Base-by-base conservation (phyloP, 2,888 invertebrate genomes). In the Liopterus haemorrhoidalis region DNA sequence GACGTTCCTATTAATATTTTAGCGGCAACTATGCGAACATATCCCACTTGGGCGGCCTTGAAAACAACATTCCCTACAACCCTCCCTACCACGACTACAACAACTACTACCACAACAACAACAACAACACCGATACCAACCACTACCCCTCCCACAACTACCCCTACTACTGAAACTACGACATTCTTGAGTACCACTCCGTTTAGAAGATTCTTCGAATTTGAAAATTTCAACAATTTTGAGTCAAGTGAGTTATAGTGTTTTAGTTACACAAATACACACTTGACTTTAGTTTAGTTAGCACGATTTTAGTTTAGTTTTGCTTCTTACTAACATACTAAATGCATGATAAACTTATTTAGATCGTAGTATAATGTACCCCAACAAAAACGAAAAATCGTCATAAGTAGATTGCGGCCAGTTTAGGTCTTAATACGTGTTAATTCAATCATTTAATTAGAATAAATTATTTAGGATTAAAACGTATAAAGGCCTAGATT, bases 161-260 rank as follows among this genome's bases (percentile, higher is more conserved):
- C 49, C 8, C 11, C 48, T n/a, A 58, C 66, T 30, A 55, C 58
- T 39, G 59, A 64, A 19, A 31, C 44, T 21, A 36, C 41, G 9
- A 47, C 53, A 20, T 44, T 50, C 15, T 49, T 37, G 6, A 41
- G 53, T 6, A 51, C 53, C 22, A 52, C 56, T 25, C 49, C 61
- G 54, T 53, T 55, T 56, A 41, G 65, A 61, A 56, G 60, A 48
- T 62, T 69, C 41, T 62, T 70, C 49, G 69, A 72, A 49, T 60
- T 66, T 32, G 65, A 62, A 52, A 67, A 67, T 52, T 62, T 67
- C 50, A 68, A 63, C 32, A 68, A 63, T 49, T 58, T 62, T 51
- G 59, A 58, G 53, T 44, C 12, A 44, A 22, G 43, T 44, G 37
- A 44, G 43, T 44, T 39, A 8, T 14, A 12, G 2, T 25, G 11